Conservation (phyloP, 2,797 vertebrate genomes). For the Alauda arvensis region DNA sequence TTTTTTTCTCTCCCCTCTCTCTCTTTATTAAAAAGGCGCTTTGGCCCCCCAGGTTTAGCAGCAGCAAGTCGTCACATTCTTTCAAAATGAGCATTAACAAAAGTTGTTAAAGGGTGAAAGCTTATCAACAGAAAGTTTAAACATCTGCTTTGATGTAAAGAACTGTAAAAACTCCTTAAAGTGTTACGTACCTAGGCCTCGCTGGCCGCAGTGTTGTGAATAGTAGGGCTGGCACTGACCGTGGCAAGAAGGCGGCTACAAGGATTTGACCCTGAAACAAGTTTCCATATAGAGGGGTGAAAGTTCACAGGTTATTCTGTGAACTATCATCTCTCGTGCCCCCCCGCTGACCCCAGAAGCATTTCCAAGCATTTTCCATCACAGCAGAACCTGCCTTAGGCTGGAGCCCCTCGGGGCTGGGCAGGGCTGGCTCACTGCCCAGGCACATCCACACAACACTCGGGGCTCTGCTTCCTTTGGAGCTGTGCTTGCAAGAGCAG, state of each 20-base stretch:
- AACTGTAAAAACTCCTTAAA: slow-evolving; percentile 82
- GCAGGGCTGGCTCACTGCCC: background rate
- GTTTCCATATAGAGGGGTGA: slow-evolving; percentile 94
- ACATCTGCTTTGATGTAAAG: slow-evolving; percentile 73
- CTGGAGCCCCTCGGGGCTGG: background rate
- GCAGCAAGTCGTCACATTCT: slow-evolving; percentile 55
- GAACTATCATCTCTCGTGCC: slow-evolving; percentile 87
- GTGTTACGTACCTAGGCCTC: slow-evolving; percentile 90
- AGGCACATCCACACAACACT: background rate
- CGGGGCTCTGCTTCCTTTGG: background rate
- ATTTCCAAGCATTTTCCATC: slow-evolving; percentile 70
- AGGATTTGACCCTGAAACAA: slow-evolving; percentile 94
- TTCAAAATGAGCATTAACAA: slow-evolving; percentile 61
- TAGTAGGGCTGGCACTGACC: slow-evolving; percentile 90
- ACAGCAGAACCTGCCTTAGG: slow-evolving; percentile 67
- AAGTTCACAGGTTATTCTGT: slow-evolving; percentile 93
- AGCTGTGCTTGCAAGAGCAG: background rate
- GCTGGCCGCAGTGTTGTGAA: slow-evolving; percentile 87
- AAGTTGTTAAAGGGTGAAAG: slow-evolving; percentile 59
- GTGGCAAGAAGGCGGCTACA: slow-evolving; percentile 92
- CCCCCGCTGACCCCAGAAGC: slow-evolving; percentile 76
- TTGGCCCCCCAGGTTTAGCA: slow-evolving; percentile 59
- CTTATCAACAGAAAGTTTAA: slow-evolving; percentile 67
- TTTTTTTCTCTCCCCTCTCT: slow-evolving; percentile 21
- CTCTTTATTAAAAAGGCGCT: slow-evolving; percentile 33